Percentiles rank a stretch among this genome's conserved stretches.
Evolutionary conservation across 2,113 vertebrate genomes (phyloP).

Genomic region (Propithecus coquereli): DNA sequence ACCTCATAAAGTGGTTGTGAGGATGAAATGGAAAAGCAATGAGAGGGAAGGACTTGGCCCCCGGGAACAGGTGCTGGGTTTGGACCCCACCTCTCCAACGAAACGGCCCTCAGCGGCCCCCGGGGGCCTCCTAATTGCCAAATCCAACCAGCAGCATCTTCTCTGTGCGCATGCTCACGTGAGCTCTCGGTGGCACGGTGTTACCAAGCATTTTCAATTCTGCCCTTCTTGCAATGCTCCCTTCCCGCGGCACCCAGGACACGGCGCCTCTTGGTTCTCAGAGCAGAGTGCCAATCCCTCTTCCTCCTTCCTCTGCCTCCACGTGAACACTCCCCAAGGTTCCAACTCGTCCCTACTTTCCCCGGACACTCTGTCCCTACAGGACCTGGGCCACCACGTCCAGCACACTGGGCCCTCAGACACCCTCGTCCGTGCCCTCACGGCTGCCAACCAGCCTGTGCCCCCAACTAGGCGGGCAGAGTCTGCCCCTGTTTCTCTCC

Average conservation of each 20-base stretch:
- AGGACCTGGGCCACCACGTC: no score
- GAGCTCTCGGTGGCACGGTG: neutral
- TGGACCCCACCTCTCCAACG: no score
- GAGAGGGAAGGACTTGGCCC: neutral
- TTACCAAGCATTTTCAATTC: neutral
- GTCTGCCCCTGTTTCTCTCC: neutral
- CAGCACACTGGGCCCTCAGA: neutral
- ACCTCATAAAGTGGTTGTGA: neutral
- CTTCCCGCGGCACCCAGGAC: neutral
- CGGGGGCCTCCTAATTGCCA: neutral
- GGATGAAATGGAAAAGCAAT: neutral
- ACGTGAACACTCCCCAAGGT: neutral
- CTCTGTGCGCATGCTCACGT: neutral
- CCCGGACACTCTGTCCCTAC: neutral
- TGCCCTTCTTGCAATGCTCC: neutral
- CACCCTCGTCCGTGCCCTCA: neutral
- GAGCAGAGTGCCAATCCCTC: neutral
- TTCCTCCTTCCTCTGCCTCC: neutral
- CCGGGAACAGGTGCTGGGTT: neutral
- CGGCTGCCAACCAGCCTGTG: no score
- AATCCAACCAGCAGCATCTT: accelerated
- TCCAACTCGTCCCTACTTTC: no score
- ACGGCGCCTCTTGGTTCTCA: no score
- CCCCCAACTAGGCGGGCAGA: neutral
- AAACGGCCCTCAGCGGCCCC: neutral